phyloP scores from a whole-genome alignment of 2,113 vertebrate genomes.

The Brachyhypopomus gauderio region DNA sequence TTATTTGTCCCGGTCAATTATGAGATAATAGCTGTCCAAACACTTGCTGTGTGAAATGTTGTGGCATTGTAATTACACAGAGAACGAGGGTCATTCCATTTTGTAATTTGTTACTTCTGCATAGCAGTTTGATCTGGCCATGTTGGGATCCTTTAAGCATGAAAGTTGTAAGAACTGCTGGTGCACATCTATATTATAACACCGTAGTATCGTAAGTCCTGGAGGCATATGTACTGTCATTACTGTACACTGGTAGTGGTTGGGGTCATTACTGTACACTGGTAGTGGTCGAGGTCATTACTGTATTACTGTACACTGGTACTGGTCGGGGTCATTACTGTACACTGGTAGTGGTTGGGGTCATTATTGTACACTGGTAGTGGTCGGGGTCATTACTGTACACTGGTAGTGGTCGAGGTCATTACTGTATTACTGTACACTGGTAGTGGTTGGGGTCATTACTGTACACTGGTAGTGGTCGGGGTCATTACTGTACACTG shows the following conservation, averaged over 20 bases:
- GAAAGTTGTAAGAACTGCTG: background rate
- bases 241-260: background rate
- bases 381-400: background rate
- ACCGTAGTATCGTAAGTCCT: no score
- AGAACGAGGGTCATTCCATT: background rate
- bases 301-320: background rate
- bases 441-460: background rate
- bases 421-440: background rate
- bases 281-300: no score
- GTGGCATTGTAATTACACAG: background rate
- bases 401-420: no score
- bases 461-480: background rate
- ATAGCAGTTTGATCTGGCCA: background rate
- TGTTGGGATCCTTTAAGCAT: background rate
- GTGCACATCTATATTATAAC: no score
- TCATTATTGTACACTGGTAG: no score
- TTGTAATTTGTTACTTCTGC: background rate
- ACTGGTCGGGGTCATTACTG: background rate
- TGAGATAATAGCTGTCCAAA: background rate
- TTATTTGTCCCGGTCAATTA: conserved; percentile 14
- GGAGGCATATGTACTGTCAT: background rate
- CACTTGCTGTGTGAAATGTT: background rate
- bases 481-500: background rate
- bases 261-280: background rate
- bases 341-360: no score